Evolutionary conservation across 2,888 invertebrate species (phyloP), one percentile per base, ranked within the genome.

Genomic region (Aradus depressus): DNA sequence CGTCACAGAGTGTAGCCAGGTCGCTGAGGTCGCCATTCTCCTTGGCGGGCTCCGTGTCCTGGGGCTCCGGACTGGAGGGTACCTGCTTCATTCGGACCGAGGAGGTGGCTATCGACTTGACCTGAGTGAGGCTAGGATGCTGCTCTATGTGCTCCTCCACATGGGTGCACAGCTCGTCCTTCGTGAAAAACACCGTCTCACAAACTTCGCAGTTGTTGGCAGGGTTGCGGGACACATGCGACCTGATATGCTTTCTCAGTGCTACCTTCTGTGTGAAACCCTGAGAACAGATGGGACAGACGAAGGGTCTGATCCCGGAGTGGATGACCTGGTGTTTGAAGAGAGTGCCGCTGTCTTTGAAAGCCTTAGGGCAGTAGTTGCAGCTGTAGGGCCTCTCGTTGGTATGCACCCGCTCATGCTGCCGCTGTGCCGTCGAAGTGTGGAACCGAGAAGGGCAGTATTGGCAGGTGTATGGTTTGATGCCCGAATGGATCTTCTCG

Each of bases 321-420:
- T 59, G 59, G 22, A 59, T 58, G 10, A 56, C 57, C 47, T 58
- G 57, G 32, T 59, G 59, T 56, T 59, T 58, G 28, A 58, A 56
- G 14, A 59, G 38, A 5, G 57, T 58, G 4, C 57, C 57, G 32
- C 51, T 53, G 34, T 59, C 57, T 51, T 57, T 54, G 25, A 59
- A 59, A 10, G 57, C 56, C 51, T 59, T 58, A 8, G 57, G 56
- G 31, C 59, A 59, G 56, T 67, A 72, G 56, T 68, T 67, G 44
- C 52, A 60, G 23, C 47, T 34, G 41, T 57, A 56, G 8, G 58
- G 56, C 19, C 56, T 44, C 37, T 59, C 57, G 21, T 57, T 58
- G 1, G 56, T 59, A 43, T 59, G 59, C 10, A 59, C 59, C 28
- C 59, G 34, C 50, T 58, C 57, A 28, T 59, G 59, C 38, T 59